Base-by-base conservation (phyloP, 2,888 invertebrate species). In the Clivina fossor region DNA sequence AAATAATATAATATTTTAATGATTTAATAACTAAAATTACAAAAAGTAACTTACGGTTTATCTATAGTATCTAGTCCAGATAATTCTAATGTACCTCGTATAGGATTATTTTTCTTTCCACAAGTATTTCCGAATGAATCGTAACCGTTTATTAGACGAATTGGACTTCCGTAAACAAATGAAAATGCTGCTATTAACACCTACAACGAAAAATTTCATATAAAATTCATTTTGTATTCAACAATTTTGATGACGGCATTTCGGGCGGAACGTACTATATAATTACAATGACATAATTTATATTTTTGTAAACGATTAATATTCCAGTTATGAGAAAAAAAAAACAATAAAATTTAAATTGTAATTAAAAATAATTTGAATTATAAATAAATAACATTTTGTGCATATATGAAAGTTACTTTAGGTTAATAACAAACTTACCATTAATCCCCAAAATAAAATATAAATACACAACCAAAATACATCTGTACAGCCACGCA, bases 61-160 rank as follows among this genome's bases (percentile, higher is more conserved):
- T 90, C 83, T 19, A 81, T 78, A 32, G 90, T 91, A 69, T 89
- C 88, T 65, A 85, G 79, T 8, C 94, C 95, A 16, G 93, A 89
- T 41, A 88, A 71, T 2, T 86, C 83, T 67, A 87, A 80, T 61
- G 85, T 82, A 5, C 83, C 83, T 58, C 90, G 82, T 62, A 82
- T 83, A 63, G 84, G 85, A 72, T 94, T 95, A 61, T 76, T 77
- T 65, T 84, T 83, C 18, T 88, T 85, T 11, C 95, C 95, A 73
- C 96, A 97, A 24, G 93, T 93, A 71, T 96, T 95, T 5, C 94
- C 94, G 77, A 92, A 95, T 53, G 92, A 93, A 72, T 95, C 94
- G 73, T 90, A 93, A 13, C 94, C 94, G 78, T 93, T 91, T 59
- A 93, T 85, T 33, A 94, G 80, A 60, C 93, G 80, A 65, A 86